These are phyloP conservation scores for Sesamia nonagrioides DNA, from an alignment of 1,140 invertebrate genomes.

Conservation along the genomic window DNA sequence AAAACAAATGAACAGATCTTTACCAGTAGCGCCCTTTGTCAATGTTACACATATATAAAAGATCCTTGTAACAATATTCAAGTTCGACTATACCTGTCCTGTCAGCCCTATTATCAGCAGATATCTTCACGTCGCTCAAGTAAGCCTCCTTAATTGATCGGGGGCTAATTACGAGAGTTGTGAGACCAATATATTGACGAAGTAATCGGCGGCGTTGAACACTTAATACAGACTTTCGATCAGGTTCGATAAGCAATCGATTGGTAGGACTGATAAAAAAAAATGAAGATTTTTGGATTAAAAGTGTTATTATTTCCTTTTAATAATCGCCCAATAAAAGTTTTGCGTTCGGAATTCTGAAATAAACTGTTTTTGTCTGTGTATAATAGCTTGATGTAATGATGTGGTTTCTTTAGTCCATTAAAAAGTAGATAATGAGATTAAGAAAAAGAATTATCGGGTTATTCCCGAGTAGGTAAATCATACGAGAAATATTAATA, in stretches of 20 bases:
- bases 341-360: background rate
- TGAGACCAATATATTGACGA: constrained; percentile 53
- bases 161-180: constrained; percentile 62
- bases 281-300: background rate
- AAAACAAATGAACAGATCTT: no score
- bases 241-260: background rate
- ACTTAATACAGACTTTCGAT: constrained; percentile 34
- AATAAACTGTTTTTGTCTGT: no score
- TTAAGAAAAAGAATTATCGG: no score
- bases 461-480: no score
- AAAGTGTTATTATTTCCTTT: background rate
- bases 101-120: constrained; percentile 24
- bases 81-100: background rate
- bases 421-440: no score
- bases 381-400: no score
- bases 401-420: no score
- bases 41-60: no score
- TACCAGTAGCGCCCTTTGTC: no score
- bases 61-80: no score
- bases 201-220: constrained; percentile 23
- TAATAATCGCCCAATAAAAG: background rate
- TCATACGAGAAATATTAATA: no score
- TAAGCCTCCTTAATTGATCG: constrained; percentile 61
- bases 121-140: constrained; percentile 51
- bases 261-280: background rate